Evolutionary conservation across 1,140 invertebrate species (phyloP), one percentile per base, ranked within the genome.

Genomic region (Drosophila varians): DNA sequence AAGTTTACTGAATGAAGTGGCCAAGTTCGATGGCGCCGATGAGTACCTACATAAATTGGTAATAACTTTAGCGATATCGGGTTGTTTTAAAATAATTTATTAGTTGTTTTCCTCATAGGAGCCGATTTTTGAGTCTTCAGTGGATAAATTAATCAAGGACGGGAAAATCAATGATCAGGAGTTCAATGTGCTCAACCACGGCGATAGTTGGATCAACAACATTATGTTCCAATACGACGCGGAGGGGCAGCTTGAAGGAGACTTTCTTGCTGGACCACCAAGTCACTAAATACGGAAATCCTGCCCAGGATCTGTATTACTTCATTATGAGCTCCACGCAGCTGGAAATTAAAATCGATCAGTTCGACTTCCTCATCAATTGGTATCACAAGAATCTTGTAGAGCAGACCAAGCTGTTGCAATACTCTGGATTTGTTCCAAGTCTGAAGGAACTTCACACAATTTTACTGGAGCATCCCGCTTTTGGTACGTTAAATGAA

Each of bases 181-280:
- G 38, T 94, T 94, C 47, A 92, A 92, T 66, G 93, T 94, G 2
- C 84, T 95, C 9, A 93, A 93, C 73, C 94, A 94, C 52, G 94
- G 94, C 7, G 94, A 95, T 75, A 91, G 91, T 5, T 95, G 94
- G 94, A 79, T 92, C 0, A 94, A 94, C 71, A 95, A 95, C 68
- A 93, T 95, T 74, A 77, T 95, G 60, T 94, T 95, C 82, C 91
- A 92, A 28, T 94, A 94, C 64, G 86, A 93, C 51, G 60, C 90
- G 0, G 47, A 91, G 2, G 91, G 89, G 0, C 91, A 92, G 61
- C 90, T n/a, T 93, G 0, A 76, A 92, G 31, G 90, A 92, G 12
- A 92, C 93, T 5, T 92, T 93, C 76, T 92, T 94, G 56, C 91
- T 93, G 14, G 77, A 90, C 19, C 74, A 72, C 18, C 72, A 76